Evolutionary conservation across 2,888 invertebrate genomes (phyloP).

Genomic region (Caenorhabditis zanzibari): DNA sequence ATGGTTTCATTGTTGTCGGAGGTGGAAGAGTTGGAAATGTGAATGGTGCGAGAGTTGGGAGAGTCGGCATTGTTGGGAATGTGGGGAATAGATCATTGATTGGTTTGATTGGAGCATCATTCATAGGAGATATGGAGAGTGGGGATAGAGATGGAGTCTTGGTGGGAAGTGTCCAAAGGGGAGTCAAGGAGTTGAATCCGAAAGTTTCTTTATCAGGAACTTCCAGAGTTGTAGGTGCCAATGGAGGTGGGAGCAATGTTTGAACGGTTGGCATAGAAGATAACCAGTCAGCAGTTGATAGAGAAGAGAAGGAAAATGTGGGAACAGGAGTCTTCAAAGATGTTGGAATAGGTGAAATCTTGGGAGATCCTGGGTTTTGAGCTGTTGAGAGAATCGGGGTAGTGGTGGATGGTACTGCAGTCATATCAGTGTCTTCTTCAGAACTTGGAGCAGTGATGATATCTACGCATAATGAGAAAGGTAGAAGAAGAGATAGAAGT

Average conservation of each 20-base stretch:
- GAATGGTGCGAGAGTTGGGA: slow-evolving; percentile 56
- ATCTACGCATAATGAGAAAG: neutral
- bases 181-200: slow-evolving; percentile 45
- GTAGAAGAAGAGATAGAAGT: slow-evolving; percentile 15
- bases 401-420: slow-evolving; percentile 34
- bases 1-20: slow-evolving; percentile 53
- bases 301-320: slow-evolving; percentile 48
- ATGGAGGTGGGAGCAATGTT: slow-evolving; percentile 36
- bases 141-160: slow-evolving; percentile 10
- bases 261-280: slow-evolving; percentile 59
- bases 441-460: neutral
- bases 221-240: slow-evolving; percentile 43
- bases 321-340: slow-evolving; percentile 39
- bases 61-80: slow-evolving; percentile 51
- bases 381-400: slow-evolving; percentile 34
- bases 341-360: slow-evolving; percentile 22
- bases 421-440: slow-evolving; percentile 61
- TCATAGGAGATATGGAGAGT: neutral
- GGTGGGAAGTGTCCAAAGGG: slow-evolving; percentile 48
- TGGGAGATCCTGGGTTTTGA: slow-evolving; percentile 18
- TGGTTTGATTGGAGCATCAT: slow-evolving; percentile 53
- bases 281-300: slow-evolving; percentile 35
- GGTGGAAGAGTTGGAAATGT: slow-evolving; percentile 61
- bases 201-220: slow-evolving; percentile 39
- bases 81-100: slow-evolving; percentile 23